Conservation (phyloP, 2,888 invertebrate genomes). For the Diaprepes abbreviatus region DNA sequence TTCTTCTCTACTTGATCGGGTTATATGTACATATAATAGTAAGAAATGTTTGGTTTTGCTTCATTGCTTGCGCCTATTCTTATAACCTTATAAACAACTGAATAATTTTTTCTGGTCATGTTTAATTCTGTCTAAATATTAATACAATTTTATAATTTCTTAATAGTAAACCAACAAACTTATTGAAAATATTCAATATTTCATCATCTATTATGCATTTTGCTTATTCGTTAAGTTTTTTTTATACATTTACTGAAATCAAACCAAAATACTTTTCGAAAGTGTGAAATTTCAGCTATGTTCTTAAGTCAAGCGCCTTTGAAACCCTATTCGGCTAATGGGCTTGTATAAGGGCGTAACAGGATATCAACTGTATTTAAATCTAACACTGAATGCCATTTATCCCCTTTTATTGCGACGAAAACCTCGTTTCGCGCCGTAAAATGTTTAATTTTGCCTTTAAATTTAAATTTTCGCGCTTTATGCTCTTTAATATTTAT, state of each 20-base stretch:
- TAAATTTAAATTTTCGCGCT: slow-evolving; percentile 22
- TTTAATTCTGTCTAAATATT: too few species aligned
- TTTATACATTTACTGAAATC: neutral
- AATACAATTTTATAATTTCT: too few species aligned
- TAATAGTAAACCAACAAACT: too few species aligned
- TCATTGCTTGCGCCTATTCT: too few species aligned
- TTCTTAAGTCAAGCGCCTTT: slow-evolving; percentile 21
- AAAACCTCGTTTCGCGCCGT: slow-evolving; percentile 30
- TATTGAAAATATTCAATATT: too few species aligned
- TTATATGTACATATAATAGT: too few species aligned
- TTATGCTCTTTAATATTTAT: slow-evolving; percentile 24
- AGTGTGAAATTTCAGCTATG: slow-evolving; percentile 26
- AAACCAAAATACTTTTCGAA: slow-evolving; percentile 4
- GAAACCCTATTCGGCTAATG: slow-evolving; percentile 34
- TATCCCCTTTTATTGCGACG: slow-evolving; percentile 41
- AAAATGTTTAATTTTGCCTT: slow-evolving; percentile 40
- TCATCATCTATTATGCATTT: too few species aligned
- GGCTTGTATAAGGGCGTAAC: slow-evolving; percentile 37
- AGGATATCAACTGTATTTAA: slow-evolving; percentile 46
- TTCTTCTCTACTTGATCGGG: too few species aligned
- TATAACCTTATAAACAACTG: too few species aligned
- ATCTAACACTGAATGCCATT: slow-evolving; percentile 40
- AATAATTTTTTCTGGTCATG: too few species aligned
- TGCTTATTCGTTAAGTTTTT: too few species aligned
- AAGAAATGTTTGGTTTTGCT: too few species aligned